These are phyloP conservation scores for Ursus arctos DNA, from an alignment of 2,113 vertebrate genomes.

Conservation along the genomic window DNA sequence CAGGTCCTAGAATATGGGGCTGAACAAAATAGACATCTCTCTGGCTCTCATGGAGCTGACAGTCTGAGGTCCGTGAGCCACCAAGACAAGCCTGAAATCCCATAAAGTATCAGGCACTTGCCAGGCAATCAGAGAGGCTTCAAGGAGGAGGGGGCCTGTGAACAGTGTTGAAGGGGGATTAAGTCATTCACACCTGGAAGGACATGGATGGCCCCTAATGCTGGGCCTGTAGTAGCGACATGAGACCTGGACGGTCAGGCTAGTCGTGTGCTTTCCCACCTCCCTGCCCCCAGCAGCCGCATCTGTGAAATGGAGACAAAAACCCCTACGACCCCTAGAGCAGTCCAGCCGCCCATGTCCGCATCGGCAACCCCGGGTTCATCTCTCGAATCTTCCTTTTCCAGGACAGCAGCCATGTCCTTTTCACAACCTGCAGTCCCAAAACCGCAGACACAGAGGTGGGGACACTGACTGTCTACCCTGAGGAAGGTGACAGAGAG, in stretches of 20 bases:
- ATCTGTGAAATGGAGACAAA: neutral
- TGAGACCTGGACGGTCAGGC: neutral
- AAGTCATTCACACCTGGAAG: neutral
- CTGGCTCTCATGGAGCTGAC: neutral
- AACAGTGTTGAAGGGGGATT: neutral
- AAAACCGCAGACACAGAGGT: rapidly evolving
- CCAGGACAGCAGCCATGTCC: neutral
- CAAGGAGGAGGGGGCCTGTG: neutral
- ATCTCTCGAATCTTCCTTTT: rapidly evolving
- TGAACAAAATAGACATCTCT: rapidly evolving
- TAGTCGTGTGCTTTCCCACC: rapidly evolving
- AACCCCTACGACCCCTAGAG: too few relatives aligned
- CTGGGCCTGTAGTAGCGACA: neutral
- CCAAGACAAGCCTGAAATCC: constrained; percentile 40
- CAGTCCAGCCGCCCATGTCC: neutral
- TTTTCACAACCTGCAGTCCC: neutral
- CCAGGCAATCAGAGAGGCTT: neutral
- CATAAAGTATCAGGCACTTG: neutral
- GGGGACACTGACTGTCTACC: rapidly evolving
- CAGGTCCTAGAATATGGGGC: rapidly evolving
- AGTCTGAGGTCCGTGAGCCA: neutral
- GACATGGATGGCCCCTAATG: neutral
- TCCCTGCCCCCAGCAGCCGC: neutral
- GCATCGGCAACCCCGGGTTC: neutral
- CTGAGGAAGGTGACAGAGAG: neutral